These are phyloP conservation scores for Metopolophium dirhodum DNA, from an alignment of 1,140 invertebrate species.

Conservation along the genomic window DNA sequence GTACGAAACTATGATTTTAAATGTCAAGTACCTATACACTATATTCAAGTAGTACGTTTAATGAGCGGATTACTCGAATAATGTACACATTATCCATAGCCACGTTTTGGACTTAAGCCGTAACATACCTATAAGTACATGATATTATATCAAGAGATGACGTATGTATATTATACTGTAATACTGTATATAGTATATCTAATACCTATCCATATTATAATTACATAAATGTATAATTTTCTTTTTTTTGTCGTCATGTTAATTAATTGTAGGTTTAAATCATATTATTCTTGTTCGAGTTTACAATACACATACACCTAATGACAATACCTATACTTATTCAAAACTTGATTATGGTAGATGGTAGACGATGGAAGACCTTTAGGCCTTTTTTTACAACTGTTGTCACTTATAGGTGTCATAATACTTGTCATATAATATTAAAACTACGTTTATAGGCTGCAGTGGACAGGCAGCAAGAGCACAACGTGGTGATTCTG, in stretches of 20 bases:
- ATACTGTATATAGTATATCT: no score
- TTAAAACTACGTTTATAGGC: slow-evolving; percentile 65
- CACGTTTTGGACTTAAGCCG: background rate
- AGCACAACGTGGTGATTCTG: slow-evolving; percentile 86
- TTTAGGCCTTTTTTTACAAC: background rate
- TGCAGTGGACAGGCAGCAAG: slow-evolving; percentile 74
- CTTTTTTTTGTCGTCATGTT: background rate
- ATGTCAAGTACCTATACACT: background rate
- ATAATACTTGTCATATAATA: background rate
- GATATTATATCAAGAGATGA: background rate
- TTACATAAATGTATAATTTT: background rate
- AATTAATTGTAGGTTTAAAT: no score
- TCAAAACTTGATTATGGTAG: background rate
- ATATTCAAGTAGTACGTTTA: background rate
- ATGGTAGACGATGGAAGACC: no score
- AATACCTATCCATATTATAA: no score
- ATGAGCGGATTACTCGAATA: background rate
- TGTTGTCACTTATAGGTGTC: background rate
- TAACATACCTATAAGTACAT: background rate
- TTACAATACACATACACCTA: background rate
- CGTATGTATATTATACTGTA: no score
- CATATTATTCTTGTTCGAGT: background rate
- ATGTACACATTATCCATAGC: background rate
- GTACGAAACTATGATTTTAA: background rate
- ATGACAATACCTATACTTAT: background rate